A percentile compares a stretch with the other conserved stretches of the same genome.
Evolutionary conservation across 2,888 invertebrate species (phyloP).

Genomic region (Teleogryllus oceanicus): DNA sequence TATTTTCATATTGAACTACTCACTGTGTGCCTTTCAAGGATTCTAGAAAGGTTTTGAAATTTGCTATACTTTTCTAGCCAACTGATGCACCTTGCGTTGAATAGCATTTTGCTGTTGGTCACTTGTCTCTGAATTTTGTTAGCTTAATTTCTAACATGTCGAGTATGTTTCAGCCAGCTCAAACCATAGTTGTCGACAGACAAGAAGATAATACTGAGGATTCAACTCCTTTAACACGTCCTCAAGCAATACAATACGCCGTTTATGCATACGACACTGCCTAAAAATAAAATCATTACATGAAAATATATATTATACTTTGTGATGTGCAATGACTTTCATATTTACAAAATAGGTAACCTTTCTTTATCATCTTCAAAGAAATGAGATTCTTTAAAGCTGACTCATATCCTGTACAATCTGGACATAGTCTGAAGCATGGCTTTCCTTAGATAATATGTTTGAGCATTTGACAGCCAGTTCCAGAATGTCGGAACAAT

Average conservation of each 20-base stretch:
- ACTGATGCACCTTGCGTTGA: conserved; percentile 68
- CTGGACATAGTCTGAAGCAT: conserved; percentile 85
- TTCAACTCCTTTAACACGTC: conserved; percentile 76
- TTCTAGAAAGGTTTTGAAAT: conserved; percentile 69
- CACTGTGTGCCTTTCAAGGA: conserved; percentile 58
- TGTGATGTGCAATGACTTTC: not conserved
- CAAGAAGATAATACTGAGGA: conserved; percentile 75
- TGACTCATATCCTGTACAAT: conserved; percentile 72
- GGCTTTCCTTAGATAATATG: conserved; percentile 77
- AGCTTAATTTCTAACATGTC: conserved; percentile 84
- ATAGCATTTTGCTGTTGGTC: conserved; percentile 63
- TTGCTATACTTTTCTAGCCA: conserved; percentile 69
- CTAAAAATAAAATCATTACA: conserved; percentile 44
- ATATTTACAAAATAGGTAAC: conserved; percentile 38
- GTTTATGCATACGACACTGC: conserved; percentile 86
- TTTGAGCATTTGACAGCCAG: conserved; percentile 76
- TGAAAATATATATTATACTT: not conserved
- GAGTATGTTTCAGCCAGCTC: conserved; percentile 79
- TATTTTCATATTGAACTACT: not conserved
- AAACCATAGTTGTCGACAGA: conserved; percentile 79
- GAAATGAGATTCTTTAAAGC: conserved; percentile 71
- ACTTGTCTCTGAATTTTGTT: conserved; percentile 59
- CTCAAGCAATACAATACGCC: conserved; percentile 78
- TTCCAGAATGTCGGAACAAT: conserved; percentile 73
- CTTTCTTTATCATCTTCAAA: conserved; percentile 78